These are phyloP conservation scores for Leptopilina clavipes DNA, from an alignment of 1,140 invertebrate genomes.

Conservation along the genomic window DNA sequence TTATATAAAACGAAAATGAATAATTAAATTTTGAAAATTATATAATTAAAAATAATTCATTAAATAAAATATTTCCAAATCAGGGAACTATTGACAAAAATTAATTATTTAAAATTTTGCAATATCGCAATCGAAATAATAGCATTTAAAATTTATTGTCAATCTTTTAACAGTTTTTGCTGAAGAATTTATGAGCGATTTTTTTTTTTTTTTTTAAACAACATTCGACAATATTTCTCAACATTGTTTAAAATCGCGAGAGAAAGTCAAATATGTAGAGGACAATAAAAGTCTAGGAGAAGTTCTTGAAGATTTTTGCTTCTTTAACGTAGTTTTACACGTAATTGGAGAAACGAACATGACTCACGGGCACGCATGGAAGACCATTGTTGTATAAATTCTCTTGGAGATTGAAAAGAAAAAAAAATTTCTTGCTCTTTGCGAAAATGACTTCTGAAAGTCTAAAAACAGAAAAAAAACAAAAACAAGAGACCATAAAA, in stretches of 20 bases:
- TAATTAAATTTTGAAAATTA: too few species aligned
- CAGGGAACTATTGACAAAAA: too few species aligned
- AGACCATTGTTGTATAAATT: constrained; percentile 2
- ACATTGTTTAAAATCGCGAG: neutral
- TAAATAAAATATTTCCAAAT: too few species aligned
- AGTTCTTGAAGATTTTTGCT: neutral
- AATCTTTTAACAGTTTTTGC: neutral
- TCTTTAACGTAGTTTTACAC: constrained; percentile 9
- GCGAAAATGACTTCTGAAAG: neutral
- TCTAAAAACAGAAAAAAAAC: neutral
- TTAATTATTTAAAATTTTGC: neutral
- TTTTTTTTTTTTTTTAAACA: neutral
- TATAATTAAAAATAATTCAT: too few species aligned
- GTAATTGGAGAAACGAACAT: constrained; percentile 20
- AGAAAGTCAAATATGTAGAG: neutral
- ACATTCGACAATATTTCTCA: neutral
- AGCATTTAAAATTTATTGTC: neutral
- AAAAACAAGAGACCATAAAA: neutral
- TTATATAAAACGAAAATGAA: too few species aligned
- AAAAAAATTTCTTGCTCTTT: neutral
- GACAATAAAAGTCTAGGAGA: constrained; percentile 21
- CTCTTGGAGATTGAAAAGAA: neutral
- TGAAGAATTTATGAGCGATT: neutral
- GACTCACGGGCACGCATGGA: constrained; percentile 14
- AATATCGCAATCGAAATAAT: neutral